A percentile compares a stretch with the other conserved stretches of the same genome.
These are phyloP conservation scores for Papilio polytes DNA, from an alignment of 1,140 invertebrate genomes.

Conservation along the genomic window DNA sequence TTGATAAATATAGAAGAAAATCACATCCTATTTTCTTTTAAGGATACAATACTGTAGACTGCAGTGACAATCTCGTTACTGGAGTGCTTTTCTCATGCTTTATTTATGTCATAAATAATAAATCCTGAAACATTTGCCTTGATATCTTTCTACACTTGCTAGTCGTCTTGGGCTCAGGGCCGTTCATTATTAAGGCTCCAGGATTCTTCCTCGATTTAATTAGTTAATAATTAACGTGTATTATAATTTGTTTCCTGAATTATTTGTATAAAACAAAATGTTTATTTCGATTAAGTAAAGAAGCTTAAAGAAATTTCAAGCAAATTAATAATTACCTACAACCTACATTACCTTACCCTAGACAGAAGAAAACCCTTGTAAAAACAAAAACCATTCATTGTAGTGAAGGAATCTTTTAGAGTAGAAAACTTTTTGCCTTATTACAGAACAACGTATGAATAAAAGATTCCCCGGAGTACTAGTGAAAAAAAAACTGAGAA, in stretches of 20 bases:
- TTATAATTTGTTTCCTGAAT: no score
- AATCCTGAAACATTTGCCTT: no score
- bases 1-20: background rate
- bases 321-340: background rate
- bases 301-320: background rate
- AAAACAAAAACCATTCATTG: constrained; percentile 2
- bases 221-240: no score
- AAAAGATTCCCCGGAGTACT: background rate
- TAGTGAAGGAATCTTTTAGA: constrained; percentile 9
- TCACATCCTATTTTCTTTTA: constrained; percentile 25
- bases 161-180: no score
- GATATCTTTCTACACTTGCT: no score
- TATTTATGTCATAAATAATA: background rate
- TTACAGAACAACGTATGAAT: constrained; percentile 26
- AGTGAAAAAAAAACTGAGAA: background rate
- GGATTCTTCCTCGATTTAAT: no score
- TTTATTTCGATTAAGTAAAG: background rate
- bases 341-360: background rate
- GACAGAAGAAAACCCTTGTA: background rate
- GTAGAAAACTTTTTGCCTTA: constrained; percentile 26
- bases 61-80: constrained; percentile 9
- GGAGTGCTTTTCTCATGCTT: background rate
- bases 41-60: background rate
- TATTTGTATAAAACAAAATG: no score
- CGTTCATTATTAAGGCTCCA: no score